Conservation (phyloP, 2,797 vertebrate species). For the Chrysolophus pictus region DNA sequence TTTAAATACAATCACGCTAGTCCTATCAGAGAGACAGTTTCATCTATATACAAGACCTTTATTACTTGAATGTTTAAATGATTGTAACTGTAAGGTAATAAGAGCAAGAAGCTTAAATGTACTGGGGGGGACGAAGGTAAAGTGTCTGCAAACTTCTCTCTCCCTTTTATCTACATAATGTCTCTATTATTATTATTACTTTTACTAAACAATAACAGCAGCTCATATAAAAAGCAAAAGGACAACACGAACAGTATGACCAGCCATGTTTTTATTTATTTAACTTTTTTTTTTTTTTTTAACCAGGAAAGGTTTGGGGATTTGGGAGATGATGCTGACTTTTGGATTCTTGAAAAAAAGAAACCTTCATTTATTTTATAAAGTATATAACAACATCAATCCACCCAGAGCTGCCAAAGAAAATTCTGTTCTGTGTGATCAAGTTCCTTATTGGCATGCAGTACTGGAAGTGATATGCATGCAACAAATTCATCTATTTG, state of each 20-base stretch:
- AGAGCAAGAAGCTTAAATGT: slow-evolving; percentile 9
- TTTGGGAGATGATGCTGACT: not conserved
- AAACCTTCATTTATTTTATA: not conserved
- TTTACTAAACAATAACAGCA: not conserved
- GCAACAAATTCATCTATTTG: not conserved
- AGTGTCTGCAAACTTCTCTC: not conserved
- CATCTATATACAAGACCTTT: not conserved
- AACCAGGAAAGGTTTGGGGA: not conserved
- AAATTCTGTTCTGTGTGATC: not conserved
- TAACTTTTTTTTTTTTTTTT: not conserved
- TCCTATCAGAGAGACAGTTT: not conserved
- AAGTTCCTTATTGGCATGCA: not conserved
- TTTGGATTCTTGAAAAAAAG: not conserved
- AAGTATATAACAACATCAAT: not conserved
- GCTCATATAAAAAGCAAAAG: not conserved
- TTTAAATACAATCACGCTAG: not conserved
- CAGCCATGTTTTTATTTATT: not conserved
- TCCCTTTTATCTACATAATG: not conserved
- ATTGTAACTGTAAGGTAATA: not conserved
- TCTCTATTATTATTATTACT: not conserved
- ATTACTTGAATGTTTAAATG: slow-evolving; percentile 1
- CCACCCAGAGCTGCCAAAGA: not conserved
- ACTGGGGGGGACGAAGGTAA: not conserved
- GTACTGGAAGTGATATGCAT: not conserved
- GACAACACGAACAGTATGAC: not conserved